Evolutionary conservation across 1,140 invertebrate species (phyloP).

Genomic region (Mactra quadrangularis): DNA sequence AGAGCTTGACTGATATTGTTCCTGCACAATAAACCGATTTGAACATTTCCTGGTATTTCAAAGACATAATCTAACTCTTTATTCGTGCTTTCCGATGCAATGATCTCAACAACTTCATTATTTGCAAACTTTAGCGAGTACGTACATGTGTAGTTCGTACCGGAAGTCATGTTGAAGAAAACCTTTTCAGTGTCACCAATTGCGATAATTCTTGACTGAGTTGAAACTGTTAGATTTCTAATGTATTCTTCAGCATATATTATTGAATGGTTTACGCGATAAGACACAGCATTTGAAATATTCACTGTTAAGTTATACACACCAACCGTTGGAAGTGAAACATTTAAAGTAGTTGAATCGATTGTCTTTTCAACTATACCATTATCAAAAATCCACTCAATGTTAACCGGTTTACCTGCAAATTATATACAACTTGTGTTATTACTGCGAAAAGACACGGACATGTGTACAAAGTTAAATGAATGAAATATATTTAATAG

Average conservation of each 20-base stretch:
- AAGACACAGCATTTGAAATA: constrained; percentile 32
- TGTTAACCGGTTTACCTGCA: constrained; percentile 5
- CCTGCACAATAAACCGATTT: not conserved
- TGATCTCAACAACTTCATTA: not conserved
- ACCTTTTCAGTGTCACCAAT: not conserved
- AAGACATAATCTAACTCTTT: constrained; percentile 5
- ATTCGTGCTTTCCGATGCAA: not conserved
- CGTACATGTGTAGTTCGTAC: constrained; percentile 27
- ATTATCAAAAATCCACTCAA: not conserved
- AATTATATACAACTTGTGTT: not conserved
- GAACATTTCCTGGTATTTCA: not conserved
- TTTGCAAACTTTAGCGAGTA: not conserved
- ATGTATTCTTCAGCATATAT: constrained; percentile 30
- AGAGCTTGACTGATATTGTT: constrained; percentile 12
- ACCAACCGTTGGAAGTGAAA: not conserved
- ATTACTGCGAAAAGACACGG: not conserved
- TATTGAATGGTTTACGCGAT: not conserved
- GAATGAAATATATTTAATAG: not conserved
- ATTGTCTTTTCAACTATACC: not conserved
- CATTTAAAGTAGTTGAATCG: not conserved
- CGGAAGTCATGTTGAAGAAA: not conserved
- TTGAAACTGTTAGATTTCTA: not conserved
- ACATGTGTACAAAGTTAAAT: not conserved
- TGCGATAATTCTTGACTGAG: not conserved
- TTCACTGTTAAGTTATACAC: constrained; percentile 3